Base-by-base conservation (phyloP, 1,140 invertebrate species). In the Drosophila leontia region DNA sequence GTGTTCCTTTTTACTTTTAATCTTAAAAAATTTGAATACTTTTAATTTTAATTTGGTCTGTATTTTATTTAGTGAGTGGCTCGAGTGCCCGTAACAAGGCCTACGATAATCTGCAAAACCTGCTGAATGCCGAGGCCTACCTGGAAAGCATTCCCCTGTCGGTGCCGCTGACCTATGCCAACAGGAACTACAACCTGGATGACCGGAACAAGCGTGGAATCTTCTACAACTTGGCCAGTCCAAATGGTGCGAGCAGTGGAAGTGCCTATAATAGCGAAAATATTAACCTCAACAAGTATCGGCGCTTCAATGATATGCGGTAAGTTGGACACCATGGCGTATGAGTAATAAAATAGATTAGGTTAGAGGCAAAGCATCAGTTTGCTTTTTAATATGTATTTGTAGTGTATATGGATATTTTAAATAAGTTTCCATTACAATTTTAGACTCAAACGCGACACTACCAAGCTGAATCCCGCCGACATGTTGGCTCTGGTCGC, bases 401-500 rank as follows among this genome's bases (percentile, higher is more conserved):
- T 35, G 11, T 15, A n/a, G 7, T 19, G 9, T 26, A 26, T 13
- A 26, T 13, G 1, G n/a, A 32, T 23, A 26, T 26, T 41, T 34
- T 13, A 12, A 51, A 37, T 39, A 39, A 9, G 56, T 59, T 8
- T 3, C 7, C 12, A 3, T 3, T 51, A n/a, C 2, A n/a, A 39
- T 45, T 59, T n/a, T 9, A 87, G 84, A 17, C 62, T 87, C 0
- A 92, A 92, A 44, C 87, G 91, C 1, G 91, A 92, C 42, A 82
- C 79, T 39, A 90, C 91, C 56, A 91, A 92, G 44, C 55, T 92
- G 29, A 92, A 88, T 19, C 91, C 91, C 13, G 91, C 91, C 15
- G 91, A 92, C 64, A 92, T 92, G 91, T 44, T 92, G 48, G 91
- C 91, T 3, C 64, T 92, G 29, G 91, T 92, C 15, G 91, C 91